These are phyloP conservation scores for Mesaphorura yosii DNA, from an alignment of 1,140 invertebrate species.

Conservation along the genomic window DNA sequence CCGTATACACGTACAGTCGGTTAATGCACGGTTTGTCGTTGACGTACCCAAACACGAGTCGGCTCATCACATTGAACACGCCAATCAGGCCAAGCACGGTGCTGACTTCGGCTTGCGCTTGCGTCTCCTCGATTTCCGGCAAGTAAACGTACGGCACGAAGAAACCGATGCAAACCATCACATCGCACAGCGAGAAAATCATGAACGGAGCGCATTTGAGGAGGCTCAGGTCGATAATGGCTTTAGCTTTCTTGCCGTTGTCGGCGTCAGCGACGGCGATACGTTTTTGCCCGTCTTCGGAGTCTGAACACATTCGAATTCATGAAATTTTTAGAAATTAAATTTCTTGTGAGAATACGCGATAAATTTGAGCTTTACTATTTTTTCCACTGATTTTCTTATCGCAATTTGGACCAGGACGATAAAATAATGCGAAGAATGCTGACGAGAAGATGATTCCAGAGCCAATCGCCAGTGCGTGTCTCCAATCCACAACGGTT, in stretches of 20 bases:
- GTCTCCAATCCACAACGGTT: not conserved
- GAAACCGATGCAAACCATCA: conserved; percentile 89
- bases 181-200: conserved; percentile 81
- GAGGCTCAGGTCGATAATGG: conserved; percentile 61
- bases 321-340: too few species aligned
- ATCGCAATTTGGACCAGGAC: not conserved
- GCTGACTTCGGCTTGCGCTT: not conserved
- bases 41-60: not conserved
- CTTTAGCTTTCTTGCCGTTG: not conserved
- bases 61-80: not conserved
- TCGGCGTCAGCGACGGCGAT: too few species aligned
- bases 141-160: conserved; percentile 84
- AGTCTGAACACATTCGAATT: too few species aligned
- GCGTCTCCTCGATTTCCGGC: conserved; percentile 40
- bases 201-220: conserved; percentile 75
- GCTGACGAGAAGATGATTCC: not conserved
- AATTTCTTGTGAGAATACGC: too few species aligned
- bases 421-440: not conserved
- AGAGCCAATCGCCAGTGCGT: not conserved
- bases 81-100: not conserved
- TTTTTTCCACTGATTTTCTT: not conserved
- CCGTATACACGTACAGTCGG: not conserved
- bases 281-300: too few species aligned
- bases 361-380: not conserved
- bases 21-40: not conserved